Base-by-base conservation (phyloP, 2,797 vertebrate genomes). In the Austrolebias charrua region DNA sequence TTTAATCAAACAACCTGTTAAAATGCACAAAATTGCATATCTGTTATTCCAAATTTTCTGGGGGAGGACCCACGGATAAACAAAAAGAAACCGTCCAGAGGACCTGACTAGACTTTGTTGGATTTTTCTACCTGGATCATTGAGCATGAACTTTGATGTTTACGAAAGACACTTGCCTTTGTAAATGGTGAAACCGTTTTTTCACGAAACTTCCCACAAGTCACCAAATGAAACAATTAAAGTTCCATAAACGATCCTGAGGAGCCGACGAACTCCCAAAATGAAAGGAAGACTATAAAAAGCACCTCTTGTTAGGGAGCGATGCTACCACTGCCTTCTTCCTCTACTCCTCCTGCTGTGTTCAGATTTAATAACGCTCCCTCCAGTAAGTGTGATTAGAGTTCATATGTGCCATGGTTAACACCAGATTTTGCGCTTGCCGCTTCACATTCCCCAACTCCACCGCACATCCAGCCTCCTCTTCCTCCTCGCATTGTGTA, bases 321-420 rank as follows among this genome's bases (percentile, higher is more conserved):
- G 14, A 59, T 42, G 59, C 64, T 64, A 45, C n/a, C 50, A 20
- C 33, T 29, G 6, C 14, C 42, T 19, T 35, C 48, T 40, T 31
- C 19, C 20, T 14, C 46, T 19, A 33, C n/a, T 44, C 6, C 46
- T 9, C 28, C 35, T 12, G 3, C 74, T 24, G 15, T 7, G 42
- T 50, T 78, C 52, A 48, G 60, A 66, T 80, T 53, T 70, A 63
- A 73, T 76, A 67, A 75, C 67, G 43, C 59, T 38, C 43, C 65
- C 60, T 78, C 31, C 72, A 76, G 82, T 83, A 60, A 73, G 46
- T 51, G 62, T 52, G 47, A 74, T 70, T 47, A 53, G 61, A 75
- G 45, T 47, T 69, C 56, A 75, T 77, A 71, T 46, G 47, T 73
- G 35, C 40, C 52, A 60, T 1, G 1, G 28, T 66, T 66, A 66